Conservation (phyloP, 2,888 invertebrate species). For the Strigamia crassipes region DNA sequence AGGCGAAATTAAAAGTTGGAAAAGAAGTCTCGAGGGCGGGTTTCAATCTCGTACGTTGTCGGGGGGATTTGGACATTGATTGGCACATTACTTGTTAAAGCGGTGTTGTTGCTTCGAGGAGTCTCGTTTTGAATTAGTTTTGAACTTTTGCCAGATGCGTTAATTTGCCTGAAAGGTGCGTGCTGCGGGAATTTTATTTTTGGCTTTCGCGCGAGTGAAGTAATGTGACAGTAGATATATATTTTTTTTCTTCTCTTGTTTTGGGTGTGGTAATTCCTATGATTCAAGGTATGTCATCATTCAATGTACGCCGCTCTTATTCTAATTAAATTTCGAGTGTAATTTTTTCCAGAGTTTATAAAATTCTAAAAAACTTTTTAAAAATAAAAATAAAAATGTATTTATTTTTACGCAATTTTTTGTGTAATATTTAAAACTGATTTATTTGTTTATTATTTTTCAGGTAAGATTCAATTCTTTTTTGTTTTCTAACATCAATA, state of each 20-base stretch:
- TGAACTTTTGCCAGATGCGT: conserved; percentile 3
- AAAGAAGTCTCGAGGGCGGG: neutral
- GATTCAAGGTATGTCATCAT: conserved; percentile 1
- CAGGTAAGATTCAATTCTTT: neutral
- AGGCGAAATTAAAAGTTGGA: conserved; percentile 10
- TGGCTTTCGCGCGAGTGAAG: no score
- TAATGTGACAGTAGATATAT: neutral
- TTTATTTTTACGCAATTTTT: neutral
- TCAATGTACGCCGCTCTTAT: neutral
- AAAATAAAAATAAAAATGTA: no score
- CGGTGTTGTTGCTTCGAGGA: neutral
- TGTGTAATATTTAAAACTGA: no score
- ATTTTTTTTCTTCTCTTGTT: neutral
- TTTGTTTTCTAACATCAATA: neutral
- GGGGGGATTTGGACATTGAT: neutral
- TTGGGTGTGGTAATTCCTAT: conserved; percentile 6
- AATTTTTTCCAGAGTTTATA: neutral
- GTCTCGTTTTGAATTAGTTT: conserved; percentile 1
- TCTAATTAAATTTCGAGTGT: neutral
- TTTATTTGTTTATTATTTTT: no score
- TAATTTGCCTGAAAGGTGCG: conserved; percentile 10
- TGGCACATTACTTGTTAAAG: neutral
- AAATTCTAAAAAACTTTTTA: no score
- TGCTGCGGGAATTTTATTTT: neutral
- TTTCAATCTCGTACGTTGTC: neutral